A percentile compares a stretch with the other conserved stretches of the same genome.
phyloP scores from a whole-genome alignment of 2,797 vertebrate species.

The Enteromius trimaculatus region DNA sequence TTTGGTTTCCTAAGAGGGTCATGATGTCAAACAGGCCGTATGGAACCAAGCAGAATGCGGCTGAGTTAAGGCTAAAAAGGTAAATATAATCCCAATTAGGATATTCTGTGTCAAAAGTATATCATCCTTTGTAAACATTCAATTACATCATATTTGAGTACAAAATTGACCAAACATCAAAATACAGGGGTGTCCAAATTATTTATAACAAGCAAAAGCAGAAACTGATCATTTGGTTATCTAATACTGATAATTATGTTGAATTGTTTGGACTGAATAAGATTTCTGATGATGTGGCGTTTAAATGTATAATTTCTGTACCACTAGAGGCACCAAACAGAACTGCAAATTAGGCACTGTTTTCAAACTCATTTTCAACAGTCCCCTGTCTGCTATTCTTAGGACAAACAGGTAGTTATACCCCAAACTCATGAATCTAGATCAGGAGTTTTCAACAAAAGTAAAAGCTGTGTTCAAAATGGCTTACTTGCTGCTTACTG shows the following conservation, averaged over 20 bases:
- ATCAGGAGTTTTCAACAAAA: not conserved
- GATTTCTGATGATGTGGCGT: not conserved
- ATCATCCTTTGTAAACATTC: not conserved
- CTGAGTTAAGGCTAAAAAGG: conserved; percentile 58
- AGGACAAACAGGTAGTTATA: not conserved
- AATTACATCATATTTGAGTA: not conserved
- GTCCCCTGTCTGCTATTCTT: not conserved
- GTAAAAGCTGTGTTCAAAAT: not conserved
- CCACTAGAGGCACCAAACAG: not conserved
- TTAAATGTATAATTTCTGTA: not conserved
- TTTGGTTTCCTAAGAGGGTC: conserved; percentile 66
- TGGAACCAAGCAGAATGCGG: conserved; percentile 65
- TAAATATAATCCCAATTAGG: not conserved
- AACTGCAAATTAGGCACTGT: not conserved
- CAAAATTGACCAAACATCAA: not conserved
- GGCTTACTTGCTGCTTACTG: not conserved
- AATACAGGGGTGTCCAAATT: not conserved
- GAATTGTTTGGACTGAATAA: not conserved
- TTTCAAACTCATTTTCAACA: not conserved
- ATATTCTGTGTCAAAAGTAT: not conserved
- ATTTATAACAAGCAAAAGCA: not conserved
- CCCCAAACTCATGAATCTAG: not conserved
- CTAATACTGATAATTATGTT: not conserved
- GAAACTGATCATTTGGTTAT: not conserved
- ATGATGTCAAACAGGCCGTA: conserved; percentile 68